Percentiles rank a stretch among this genome's conserved stretches.
phyloP scores from a whole-genome alignment of 2,888 invertebrate species.

The Philonicus albiceps region DNA sequence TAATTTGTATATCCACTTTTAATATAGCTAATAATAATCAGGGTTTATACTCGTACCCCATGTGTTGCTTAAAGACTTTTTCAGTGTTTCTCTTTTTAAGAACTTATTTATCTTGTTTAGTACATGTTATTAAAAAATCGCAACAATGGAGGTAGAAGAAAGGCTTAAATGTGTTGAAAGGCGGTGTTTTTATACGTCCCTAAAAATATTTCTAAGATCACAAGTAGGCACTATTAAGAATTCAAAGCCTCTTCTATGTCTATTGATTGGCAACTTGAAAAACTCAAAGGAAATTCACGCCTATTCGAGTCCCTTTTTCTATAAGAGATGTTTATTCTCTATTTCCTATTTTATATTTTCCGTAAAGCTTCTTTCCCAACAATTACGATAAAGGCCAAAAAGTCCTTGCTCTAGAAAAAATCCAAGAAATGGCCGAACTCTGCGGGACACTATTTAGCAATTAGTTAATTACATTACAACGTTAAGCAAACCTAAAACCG shows the following conservation, averaged over 20 bases:
- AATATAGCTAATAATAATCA: no score
- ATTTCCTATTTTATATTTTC: background rate
- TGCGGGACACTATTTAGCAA: slow-evolving; percentile 10
- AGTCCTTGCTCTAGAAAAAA: background rate
- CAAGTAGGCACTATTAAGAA: background rate
- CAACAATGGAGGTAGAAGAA: background rate
- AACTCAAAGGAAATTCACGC: background rate
- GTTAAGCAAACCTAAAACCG: background rate
- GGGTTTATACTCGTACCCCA: no score
- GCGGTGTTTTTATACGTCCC: background rate
- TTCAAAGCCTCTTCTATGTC: background rate
- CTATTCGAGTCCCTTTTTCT: background rate
- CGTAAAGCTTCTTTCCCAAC: background rate
- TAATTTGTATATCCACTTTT: no score
- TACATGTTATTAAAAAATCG: no score
- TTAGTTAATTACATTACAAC: slow-evolving; percentile 25
- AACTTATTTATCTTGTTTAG: no score
- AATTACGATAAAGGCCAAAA: background rate
- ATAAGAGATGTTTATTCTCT: background rate
- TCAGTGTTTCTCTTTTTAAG: no score
- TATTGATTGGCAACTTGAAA: background rate
- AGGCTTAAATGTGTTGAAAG: background rate
- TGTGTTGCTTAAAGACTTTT: no score
- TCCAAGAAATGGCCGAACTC: background rate
- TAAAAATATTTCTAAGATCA: background rate